Evolutionary conservation across 2,888 invertebrate species (phyloP).

Genomic region (Mythimna albipuncta): DNA sequence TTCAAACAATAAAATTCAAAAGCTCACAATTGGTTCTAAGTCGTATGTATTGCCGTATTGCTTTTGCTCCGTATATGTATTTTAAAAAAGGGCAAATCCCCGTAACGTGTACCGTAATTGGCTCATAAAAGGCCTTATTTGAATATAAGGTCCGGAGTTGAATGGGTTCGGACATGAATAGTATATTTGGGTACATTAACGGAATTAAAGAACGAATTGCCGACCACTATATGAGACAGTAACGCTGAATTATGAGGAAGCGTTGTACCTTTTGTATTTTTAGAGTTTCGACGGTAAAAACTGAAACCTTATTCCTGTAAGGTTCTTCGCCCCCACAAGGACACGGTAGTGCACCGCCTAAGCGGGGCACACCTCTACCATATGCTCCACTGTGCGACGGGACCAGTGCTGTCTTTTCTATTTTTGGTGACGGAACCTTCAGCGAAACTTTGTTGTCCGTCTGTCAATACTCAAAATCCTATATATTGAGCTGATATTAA

Average conservation of each 20-base stretch:
- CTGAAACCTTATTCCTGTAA: too few relatives aligned
- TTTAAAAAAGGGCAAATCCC: conserved; percentile 49
- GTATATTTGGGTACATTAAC: conserved; percentile 53
- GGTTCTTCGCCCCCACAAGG: too few relatives aligned
- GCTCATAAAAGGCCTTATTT: conserved; percentile 53
- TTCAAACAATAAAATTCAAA: conserved; percentile 46
- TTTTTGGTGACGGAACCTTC: too few relatives aligned
- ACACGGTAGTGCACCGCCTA: too few relatives aligned
- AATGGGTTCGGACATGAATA: conserved; percentile 48
- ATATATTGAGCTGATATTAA: too few relatives aligned
- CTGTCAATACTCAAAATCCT: too few relatives aligned
- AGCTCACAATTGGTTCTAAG: conserved; percentile 38
- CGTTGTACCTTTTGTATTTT: conserved; percentile 21
- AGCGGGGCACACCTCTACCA: too few relatives aligned
- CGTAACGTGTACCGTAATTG: conserved; percentile 49
- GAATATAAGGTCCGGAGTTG: conserved; percentile 44
- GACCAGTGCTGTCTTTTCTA: too few relatives aligned
- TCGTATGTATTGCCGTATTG: conserved; percentile 20
- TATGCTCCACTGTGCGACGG: too few relatives aligned
- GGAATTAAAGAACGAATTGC: conserved; percentile 46
- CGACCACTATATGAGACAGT: conserved; percentile 48
- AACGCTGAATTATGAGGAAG: conserved; percentile 41
- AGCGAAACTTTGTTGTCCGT: too few relatives aligned
- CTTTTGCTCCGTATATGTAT: conserved; percentile 40
- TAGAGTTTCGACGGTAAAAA: neutral